Evolutionary conservation across 30 jellyfish, hydroid and myxozoan species (phyloP), one percentile per base, ranked within the genome.

Genomic region (Mastigias papua): DNA sequence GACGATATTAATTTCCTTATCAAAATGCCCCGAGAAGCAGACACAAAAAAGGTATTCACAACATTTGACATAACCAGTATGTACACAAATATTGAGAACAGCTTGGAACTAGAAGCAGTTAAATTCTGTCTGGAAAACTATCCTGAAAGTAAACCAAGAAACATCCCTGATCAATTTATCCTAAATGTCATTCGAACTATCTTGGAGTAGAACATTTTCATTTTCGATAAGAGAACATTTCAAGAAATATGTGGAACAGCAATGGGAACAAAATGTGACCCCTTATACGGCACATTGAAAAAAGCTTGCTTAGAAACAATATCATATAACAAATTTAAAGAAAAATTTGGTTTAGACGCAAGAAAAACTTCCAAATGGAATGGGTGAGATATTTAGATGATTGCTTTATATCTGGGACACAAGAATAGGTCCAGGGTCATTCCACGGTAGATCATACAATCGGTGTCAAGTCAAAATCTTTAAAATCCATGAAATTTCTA

Each of bases 11-110:
- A 37, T 37, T 37, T 37, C 54, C 54, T 37, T 5, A 37, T 37
- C 54, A 72, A 72, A 35, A 72, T 72, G 66, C 84, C 84, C n/a
- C 23, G 69, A 13, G 67, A 20, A 15, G 84, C 84, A 23, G 34
- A 72, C 32, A 72, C 46, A 57, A 57, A 7, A 57, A 22, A 23
- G 69, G 69, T 57, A 57, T 23, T 57, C 30, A 23, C 69, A n/a
- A n/a, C n/a, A 76, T 76, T 76, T 54, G 87, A 76, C 33, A 54
- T 48, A 20, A n/a, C 68, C 13, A 76, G 75, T 37, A 49, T 76
- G 87, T 48, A 76, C 87, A 50, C 87, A 5, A 46, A 76, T 70
- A 49, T 76, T 10, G 54, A 48, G 50, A 76, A 76, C 22, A 48
- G 48, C 54, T 76, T 42, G 51, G 87, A 71, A 76, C 66, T 22